Evolutionary conservation across 1,140 invertebrate genomes (phyloP), one percentile per base, ranked within the genome.

Genomic region (Kradibia gibbosae): DNA sequence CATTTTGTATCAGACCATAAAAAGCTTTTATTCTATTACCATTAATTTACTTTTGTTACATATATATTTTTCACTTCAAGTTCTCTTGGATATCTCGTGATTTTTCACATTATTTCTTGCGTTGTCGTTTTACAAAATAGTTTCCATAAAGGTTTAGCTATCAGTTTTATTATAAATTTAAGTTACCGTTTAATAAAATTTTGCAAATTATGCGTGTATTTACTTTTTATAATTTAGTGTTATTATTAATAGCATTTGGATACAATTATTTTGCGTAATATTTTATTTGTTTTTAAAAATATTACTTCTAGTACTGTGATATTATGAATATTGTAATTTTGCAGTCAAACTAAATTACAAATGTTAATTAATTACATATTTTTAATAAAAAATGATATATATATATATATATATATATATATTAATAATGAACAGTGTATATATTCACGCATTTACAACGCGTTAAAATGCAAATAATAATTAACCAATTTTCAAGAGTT

Each of bases 101-200:
- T 70, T 81, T 45, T 13, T 71, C 62, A 81, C 65, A 82, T 72
- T 78, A 53, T 82, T 82, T 20, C 42, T 81, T 81, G 17, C n/a
- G 15, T 31, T 10, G 55, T 82, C 50, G 67, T 82, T 77, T 82
- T 78, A 82, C 81, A 82, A 82, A 82, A 77, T 82, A 82, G 78
- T 82, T 82, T 82, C 76, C 25, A 62, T 10, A 62, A 31, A 28
- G 31, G 31, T 53, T 53, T 53, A 53, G 22, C 22, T 53, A 8
- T 53, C 50, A 65, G 25, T 36, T 17, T 65, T 36, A 65, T 34
- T 65, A 65, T 34, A 34, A 20, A 36, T 65, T 20, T 48, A 57
- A 7, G 22, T 36, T 65, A 1, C 1, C 20, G 3, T 36, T 65
- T 10, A 36, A 65, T 34, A 65, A 65, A n/a, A n/a, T n/a, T n/a